Evolutionary conservation across 2,797 vertebrate species (phyloP), one percentile per base, ranked within the genome.

Genomic region (Eremophila alpestris): DNA sequence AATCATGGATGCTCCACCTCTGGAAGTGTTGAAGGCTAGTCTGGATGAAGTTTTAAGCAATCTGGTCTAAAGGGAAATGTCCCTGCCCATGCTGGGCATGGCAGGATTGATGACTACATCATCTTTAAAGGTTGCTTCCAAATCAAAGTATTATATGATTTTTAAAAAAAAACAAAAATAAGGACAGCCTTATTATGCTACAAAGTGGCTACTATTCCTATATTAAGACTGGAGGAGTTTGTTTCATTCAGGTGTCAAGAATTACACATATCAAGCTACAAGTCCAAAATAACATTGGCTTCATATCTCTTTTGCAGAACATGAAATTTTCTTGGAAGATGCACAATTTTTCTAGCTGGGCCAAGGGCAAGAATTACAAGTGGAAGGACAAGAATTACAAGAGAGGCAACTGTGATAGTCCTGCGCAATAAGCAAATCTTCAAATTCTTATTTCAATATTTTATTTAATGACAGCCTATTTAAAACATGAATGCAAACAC

Each of bases 191-290:
- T 74, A 49, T 22, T 62, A 34, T 43, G 12, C n/a, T 36, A 63
- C 8, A 56, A 13, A 67, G 13, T 26, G 11, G 6, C 7, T 75
- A 59, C 13, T 62, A 38, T 20, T 62, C 26, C 21, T 85, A 27
- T 24, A 16, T n/a, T 36, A 70, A 48, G 36, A 32, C 1, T 41
- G 20, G 38, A 45, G 11, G 4, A 3, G 0, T 0, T 4, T 22
- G 60, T 59, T 83, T 49, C 2, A 2, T 64, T 82, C 7, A 4
- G 9, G 2, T 68, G 8, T 52, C 49, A 52, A 46, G 27, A 49
- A 22, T 75, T 36, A 46, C 4, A n/a, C 17, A 34, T 2, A 41
- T 21, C 32, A 59, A 78, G 10, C 15, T 41, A 32, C 7, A 69
- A 56, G 10, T 49, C 12, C 13, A 32, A 76, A 80, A 58, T 2